Evolutionary conservation across 2,797 vertebrate species (phyloP), one percentile per base, ranked within the genome.

Genomic region (Acanthurus leucopareius): DNA sequence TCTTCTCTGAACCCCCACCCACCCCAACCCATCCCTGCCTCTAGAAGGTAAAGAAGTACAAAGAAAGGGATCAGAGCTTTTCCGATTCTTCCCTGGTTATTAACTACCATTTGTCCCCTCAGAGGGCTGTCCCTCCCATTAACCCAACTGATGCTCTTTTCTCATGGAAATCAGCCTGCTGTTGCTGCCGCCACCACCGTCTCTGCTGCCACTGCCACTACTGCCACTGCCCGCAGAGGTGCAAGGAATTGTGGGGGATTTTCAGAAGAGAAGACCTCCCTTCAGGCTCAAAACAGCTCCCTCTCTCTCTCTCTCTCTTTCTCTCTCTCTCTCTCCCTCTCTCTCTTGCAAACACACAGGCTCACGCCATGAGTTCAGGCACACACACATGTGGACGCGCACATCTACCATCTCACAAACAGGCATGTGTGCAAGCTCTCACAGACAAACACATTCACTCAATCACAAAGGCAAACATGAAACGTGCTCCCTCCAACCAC

Each of bases 141-240:
- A 94, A 94, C 91, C 91, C 91, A 92, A 94, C 93, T 92, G 94
- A 95, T 94, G 95, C 93, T 93, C 94, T 93, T 95, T 96, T 95
- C 94, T 96, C 93, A 96, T 96, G 95, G 93, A 93, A 96, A 96
- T 96, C 94, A 95, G 94, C 90, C 92, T 91, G 91, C 93, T 94
- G 94, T 92, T 87, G 90, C 78, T 62, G 78, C 86, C 47, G 72
- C 79, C 63, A 14, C 72, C 38, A 14, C 72, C 38, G 17, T 48
- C 69, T 49, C 78, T 73, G 49, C 79, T 42, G 61, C 79, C 73
- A 56, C 79, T 4, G 54, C 71, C 67, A 56, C 80, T 63, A 9
- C 67, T 20, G 71, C 85, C 67, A 76, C 91, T 92, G 92, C 91
- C 92, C 84, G 60, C 90, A 73, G 90, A 92, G 88, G 82, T 92